A percentile compares a stretch with the other conserved stretches of the same genome.
These are phyloP conservation scores for Stichodactyla mertensii DNA, from an alignment of 64 coral and sea anemone species.

Conservation along the genomic window DNA sequence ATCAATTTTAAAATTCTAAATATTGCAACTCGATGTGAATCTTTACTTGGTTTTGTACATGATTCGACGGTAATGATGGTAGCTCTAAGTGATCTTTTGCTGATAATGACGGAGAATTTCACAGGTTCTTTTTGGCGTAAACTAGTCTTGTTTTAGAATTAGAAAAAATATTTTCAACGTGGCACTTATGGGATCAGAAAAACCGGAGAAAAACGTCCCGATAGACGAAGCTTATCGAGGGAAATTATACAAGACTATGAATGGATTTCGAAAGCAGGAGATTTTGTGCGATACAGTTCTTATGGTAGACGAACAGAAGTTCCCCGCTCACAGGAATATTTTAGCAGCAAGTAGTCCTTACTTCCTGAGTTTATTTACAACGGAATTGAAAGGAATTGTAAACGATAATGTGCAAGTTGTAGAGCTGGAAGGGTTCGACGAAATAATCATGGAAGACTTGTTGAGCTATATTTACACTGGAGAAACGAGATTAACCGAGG, in stretches of 20 bases:
- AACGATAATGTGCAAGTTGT: slow-evolving; percentile 46
- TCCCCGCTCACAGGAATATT: slow-evolving; percentile 72
- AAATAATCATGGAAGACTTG: slow-evolving; percentile 79
- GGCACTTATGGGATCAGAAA: slow-evolving; percentile 6
- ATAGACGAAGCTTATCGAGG: slow-evolving; percentile 26
- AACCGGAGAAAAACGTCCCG: not conserved
- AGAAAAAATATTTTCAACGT: not conserved
- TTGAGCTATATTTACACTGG: slow-evolving; percentile 90
- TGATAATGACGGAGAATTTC: not conserved
- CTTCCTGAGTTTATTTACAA: slow-evolving; percentile 91
- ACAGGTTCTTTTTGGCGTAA: not conserved
- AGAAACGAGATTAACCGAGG: slow-evolving; percentile 59
- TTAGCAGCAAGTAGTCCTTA: slow-evolving; percentile 72
- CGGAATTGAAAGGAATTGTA: slow-evolving; percentile 63
- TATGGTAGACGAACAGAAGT: slow-evolving; percentile 57
- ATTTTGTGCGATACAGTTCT: slow-evolving; percentile 68
- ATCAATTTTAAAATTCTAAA: not conserved
- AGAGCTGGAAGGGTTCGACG: slow-evolving; percentile 60
- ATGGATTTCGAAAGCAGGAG: slow-evolving; percentile 69
- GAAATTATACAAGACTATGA: slow-evolving; percentile 49
- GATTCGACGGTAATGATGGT: not conserved
- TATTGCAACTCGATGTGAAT: not conserved
- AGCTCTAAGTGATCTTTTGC: not conserved
- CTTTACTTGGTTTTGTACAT: not conserved
- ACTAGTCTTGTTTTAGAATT: not conserved